Percentiles rank a stretch among this genome's conserved stretches.
phyloP scores from a whole-genome alignment of 2,888 invertebrate species.

The Podotricha telesiphe region DNA sequence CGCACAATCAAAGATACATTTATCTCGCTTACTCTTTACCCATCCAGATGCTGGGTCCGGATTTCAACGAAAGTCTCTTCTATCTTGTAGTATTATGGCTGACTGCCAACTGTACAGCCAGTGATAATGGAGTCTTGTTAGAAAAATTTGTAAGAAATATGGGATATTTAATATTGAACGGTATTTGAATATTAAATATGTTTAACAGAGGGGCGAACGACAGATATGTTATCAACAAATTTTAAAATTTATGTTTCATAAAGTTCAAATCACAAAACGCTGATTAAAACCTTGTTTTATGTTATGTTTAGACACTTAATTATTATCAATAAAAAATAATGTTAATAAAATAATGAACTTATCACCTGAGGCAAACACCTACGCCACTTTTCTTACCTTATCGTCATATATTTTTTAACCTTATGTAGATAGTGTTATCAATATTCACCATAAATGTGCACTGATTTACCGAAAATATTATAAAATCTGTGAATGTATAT shows the following conservation, averaged over 20 bases:
- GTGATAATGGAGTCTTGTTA: constrained; percentile 71
- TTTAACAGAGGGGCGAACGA: not conserved
- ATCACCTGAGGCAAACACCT: not conserved
- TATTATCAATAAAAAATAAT: constrained; percentile 6
- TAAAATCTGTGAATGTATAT: not conserved
- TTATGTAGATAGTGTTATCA: not conserved
- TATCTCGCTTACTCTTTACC: constrained; percentile 76
- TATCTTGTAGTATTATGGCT: constrained; percentile 66
- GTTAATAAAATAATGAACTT: not conserved
- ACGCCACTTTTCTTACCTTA: constrained; percentile 11
- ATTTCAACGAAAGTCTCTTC: constrained; percentile 65
- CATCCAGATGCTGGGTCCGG: constrained; percentile 69
- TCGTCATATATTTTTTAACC: not conserved
- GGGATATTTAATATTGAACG: constrained; percentile 24
- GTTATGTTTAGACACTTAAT: constrained; percentile 25
- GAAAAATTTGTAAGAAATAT: constrained; percentile 52
- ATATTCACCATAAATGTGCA: constrained; percentile 8
- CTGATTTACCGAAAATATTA: not conserved
- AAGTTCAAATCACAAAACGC: constrained; percentile 5
- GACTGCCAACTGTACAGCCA: constrained; percentile 76
- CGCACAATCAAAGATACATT: constrained; percentile 70
- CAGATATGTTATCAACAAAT: not conserved
- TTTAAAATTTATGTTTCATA: constrained; percentile 10
- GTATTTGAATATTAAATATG: constrained; percentile 15
- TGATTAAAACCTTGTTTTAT: constrained; percentile 7